Evolutionary conservation across 2,797 vertebrate species (phyloP).

Genomic region (Cossypha niveicapilla): DNA sequence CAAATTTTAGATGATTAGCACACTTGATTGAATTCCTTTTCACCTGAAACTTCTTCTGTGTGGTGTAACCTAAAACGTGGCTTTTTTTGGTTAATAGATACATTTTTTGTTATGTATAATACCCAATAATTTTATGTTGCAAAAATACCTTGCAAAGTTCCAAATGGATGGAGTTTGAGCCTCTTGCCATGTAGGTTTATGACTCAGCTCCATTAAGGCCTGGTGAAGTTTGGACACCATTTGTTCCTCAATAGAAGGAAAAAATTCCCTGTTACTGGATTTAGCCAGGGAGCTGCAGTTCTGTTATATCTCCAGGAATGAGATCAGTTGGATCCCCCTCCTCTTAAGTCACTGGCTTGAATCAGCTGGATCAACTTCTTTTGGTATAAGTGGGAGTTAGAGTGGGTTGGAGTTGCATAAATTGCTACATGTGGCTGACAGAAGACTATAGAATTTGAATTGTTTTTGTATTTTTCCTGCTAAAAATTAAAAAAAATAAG

Average conservation of each 20-base stretch:
- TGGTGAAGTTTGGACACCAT: background rate
- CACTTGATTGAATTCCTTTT: background rate
- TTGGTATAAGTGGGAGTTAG: constrained; percentile 18
- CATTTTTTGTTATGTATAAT: background rate
- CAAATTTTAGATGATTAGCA: background rate
- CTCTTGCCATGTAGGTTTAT: background rate
- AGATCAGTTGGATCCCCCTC: background rate
- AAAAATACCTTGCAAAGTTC: background rate
- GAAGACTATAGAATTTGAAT: background rate
- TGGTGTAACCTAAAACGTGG: background rate
- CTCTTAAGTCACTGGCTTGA: constrained; percentile 13
- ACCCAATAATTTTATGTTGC: background rate
- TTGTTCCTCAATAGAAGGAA: background rate
- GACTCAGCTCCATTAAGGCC: background rate
- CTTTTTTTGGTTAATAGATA: background rate
- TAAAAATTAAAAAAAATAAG: background rate
- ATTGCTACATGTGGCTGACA: constrained; percentile 1
- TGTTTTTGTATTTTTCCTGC: background rate
- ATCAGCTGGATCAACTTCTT: constrained; percentile 29
- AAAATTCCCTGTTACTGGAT: background rate
- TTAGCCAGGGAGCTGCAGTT: background rate
- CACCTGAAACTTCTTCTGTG: background rate
- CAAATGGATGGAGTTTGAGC: background rate
- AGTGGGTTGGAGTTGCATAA: constrained; percentile 27
- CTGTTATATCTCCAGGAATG: background rate